These are phyloP conservation scores for Callyntrura sp. DNA, from an alignment of 2,888 invertebrate species.

Conservation along the genomic window DNA sequence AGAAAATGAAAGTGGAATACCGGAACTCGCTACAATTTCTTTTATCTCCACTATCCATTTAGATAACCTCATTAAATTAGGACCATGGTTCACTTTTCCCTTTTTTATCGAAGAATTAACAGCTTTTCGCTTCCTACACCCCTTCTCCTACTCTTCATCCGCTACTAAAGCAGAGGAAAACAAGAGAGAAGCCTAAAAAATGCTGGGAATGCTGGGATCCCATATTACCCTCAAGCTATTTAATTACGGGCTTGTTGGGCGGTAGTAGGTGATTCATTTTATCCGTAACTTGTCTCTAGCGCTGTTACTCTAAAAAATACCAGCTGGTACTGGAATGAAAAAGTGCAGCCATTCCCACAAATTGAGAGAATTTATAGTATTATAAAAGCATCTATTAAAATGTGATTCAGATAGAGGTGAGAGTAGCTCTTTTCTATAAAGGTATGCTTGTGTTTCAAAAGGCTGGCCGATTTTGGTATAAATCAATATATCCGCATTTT, in stretches of 20 bases:
- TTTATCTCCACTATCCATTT: conserved; percentile 44
- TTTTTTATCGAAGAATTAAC: conserved; percentile 3
- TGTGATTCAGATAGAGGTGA: conserved; percentile 45
- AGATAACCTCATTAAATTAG: conserved; percentile 24
- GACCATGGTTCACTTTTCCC: background rate
- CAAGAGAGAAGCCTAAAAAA: conserved; percentile 28
- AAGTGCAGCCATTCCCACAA: background rate
- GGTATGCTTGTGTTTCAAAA: background rate
- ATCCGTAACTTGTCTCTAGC: conserved; percentile 19
- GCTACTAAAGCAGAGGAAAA: background rate
- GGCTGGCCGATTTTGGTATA: conserved; percentile 5
- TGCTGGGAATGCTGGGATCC: background rate
- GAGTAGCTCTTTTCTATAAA: background rate
- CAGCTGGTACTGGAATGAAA: background rate
- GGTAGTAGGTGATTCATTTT: conserved; percentile 66
- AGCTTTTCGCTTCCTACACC: conserved; percentile 20
- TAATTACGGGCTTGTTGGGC: conserved; percentile 49
- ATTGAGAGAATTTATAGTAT: conserved; percentile 52
- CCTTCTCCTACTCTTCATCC: background rate
- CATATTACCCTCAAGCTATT: conserved; percentile 52
- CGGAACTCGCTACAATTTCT: conserved; percentile 19
- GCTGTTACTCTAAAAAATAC: conserved; percentile 7
- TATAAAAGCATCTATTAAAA: conserved; percentile 24
- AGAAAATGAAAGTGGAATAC: background rate
- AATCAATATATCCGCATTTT: background rate